Evolutionary conservation across 2,888 invertebrate species (phyloP), one percentile per base, ranked within the genome.

Genomic region (Euzetes globulus): DNA sequence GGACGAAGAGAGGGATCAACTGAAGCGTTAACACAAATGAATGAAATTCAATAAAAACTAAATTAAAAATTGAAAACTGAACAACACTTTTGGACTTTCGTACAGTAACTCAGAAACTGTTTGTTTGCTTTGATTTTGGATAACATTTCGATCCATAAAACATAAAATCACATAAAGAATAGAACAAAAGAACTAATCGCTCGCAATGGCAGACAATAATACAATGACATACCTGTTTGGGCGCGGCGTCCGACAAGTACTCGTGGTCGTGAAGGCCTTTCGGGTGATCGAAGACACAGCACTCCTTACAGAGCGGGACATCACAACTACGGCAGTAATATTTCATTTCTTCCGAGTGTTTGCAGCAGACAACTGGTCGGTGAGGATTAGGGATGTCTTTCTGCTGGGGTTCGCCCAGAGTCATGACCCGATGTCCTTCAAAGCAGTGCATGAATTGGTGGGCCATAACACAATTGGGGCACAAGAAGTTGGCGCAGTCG

Each of bases 381-480:
- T 19, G 72, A 7, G 7, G 25, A 15, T 72, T 22, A 17, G 37
- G 15, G 52, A 72, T 19, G n/a, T 72, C 72, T 83, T 84, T 84
- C 33, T 78, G 79, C 11, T 76, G 70, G 52, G 72, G 73, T 25
- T 78, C 78, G 22, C 75, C 77, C 72, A 86, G 81, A 73, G 83
- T 83, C 79, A 91, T 87, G 76, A 96, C 94, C 75, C 94, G 89
- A 84, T 97, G 96, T 77, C 94, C 95, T 83, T 95, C 94, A 84
- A 98, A 98, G 84, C 96, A 97, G 84, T 96, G 95, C 96, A 98
- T 97, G 84, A 92, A 95, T 85, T 96, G 94, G 85, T 98, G 98
- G 77, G 97, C 97, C 89, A 95, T 95, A 63, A 63, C 63, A 63
- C 98, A 98, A 84, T 95, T 94, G 76, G 92, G 90, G 85, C 98